Base-by-base conservation (phyloP, 2,113 vertebrate species). In the Corydoras sp. region DNA sequence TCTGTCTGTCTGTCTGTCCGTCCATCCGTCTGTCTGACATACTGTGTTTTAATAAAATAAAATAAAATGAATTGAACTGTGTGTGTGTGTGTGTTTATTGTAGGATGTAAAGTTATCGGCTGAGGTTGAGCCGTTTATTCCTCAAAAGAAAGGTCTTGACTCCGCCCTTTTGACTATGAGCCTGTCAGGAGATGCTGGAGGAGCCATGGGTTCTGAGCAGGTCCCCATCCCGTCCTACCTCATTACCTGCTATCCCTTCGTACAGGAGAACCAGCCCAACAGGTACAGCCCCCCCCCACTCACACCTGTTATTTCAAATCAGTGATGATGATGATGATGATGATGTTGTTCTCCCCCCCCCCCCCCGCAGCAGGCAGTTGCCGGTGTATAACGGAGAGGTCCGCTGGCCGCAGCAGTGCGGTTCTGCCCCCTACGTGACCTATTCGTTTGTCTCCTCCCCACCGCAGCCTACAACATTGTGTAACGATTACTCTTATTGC, bases 221-320 rank as follows among this genome's bases (percentile, higher is more conserved):
- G 88, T 94, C 66, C 92, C 95, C 71, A 98, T 99, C 81, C 97
- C 97, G 58, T 98, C 94, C 84, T 99, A 99, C 83, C 90, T 98
- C 87, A 98, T 99, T 81, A 99, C 97, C 70, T 99, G 97, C 84
- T 99, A 99, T 77, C 97, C 97, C 0, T 99, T 99, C 68, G 97
- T 99, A 76, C 97, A 98, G 83, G 96, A 98, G 86, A 98, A 94
- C 83, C 96, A 97, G 82, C 91, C 92, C 63, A 98, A 93, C 89
- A 94, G 97, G 97, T 99, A 91, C 8, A 11, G 4, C 60, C 29
- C 48, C 51, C 13, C 62, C 11, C 66, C 56, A 49, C 69, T 63
- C 58, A 62, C 69, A 10, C 50, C 10, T 51, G 4, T 3, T 4
- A 18, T 70, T 54, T 60, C 10, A 14, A 8, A 14, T 53, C 5